Percentiles rank a stretch among this genome's conserved stretches.
Conservation (phyloP, 2,797 vertebrate genomes). For the Propithecus deckenii region DNA sequence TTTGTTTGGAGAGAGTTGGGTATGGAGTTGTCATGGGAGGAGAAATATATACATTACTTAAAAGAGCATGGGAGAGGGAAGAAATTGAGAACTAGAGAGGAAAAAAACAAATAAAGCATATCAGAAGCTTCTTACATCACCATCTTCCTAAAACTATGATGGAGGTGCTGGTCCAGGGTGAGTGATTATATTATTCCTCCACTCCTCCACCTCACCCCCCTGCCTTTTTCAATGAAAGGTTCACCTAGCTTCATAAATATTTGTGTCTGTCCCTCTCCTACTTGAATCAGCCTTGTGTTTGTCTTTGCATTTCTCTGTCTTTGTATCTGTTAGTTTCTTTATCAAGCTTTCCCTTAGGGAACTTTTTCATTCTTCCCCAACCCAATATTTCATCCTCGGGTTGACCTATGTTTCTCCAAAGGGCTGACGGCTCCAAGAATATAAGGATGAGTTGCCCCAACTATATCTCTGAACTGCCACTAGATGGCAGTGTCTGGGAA, state of each 20-base stretch:
- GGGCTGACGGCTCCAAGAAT: background rate
- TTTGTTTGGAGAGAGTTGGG: background rate
- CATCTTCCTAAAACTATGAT: background rate
- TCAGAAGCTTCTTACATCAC: background rate
- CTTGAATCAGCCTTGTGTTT: conserved; percentile 20
- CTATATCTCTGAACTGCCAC: conserved; percentile 22
- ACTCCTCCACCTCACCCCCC: background rate
- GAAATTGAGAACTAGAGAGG: background rate
- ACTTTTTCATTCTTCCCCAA: background rate
- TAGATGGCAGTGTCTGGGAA: conserved; percentile 72
- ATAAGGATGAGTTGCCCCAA: background rate
- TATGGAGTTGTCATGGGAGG: background rate
- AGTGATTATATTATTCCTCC: background rate
- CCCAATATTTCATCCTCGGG: background rate
- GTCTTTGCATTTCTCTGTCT: background rate
- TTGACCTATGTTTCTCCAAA: background rate
- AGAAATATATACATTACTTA: background rate
- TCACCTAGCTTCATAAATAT: background rate
- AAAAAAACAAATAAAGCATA: background rate
- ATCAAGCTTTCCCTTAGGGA: background rate
- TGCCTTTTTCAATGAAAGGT: background rate
- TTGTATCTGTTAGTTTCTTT: background rate
- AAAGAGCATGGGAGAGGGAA: background rate
- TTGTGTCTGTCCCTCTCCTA: background rate
- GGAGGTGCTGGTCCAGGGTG: background rate